Percentiles rank a stretch among this genome's conserved stretches.
Conservation (phyloP, 2,888 invertebrate genomes). For the Agonopterix heracliana region DNA sequence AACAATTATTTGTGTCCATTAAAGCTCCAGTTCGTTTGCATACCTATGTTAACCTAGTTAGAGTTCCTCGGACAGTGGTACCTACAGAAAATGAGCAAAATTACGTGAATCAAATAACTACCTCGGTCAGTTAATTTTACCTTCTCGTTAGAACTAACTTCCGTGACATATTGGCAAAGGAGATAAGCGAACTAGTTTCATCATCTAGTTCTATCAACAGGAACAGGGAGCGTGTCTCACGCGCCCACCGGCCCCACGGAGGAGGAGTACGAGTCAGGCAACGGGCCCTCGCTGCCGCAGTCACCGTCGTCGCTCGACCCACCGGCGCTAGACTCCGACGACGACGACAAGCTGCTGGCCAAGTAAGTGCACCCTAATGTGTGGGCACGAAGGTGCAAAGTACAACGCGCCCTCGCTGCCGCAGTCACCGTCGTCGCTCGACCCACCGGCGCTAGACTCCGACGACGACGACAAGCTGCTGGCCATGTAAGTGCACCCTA, state of each 20-base stretch:
- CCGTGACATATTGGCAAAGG: too few relatives aligned
- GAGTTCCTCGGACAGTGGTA: too few relatives aligned
- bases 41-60: too few relatives aligned
- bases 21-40: too few relatives aligned
- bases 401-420: conserved; percentile 96
- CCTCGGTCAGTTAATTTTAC: too few relatives aligned
- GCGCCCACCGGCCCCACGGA: conserved; percentile 77
- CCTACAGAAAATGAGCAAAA: too few relatives aligned
- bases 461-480: conserved; percentile 86
- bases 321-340: conserved; percentile 87
- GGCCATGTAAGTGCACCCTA: conserved; percentile 70
- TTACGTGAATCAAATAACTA: too few relatives aligned
- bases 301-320: conserved; percentile 94
- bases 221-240: conserved; percentile 22
- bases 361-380: conserved; percentile 45
- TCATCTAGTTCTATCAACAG: conserved; percentile 13
- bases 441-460: conserved; percentile 87
- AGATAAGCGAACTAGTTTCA: too few relatives aligned
- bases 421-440: conserved; percentile 93
- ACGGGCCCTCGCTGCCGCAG: conserved; percentile 95
- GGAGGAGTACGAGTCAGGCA: conserved; percentile 97
- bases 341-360: conserved; percentile 82
- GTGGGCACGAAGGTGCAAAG: conserved; percentile 87
- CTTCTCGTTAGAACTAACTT: too few relatives aligned
- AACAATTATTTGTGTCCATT: too few relatives aligned